Evolutionary conservation across 2,113 vertebrate species (phyloP), one percentile per base, ranked within the genome.

Genomic region (Albula goreensis): DNA sequence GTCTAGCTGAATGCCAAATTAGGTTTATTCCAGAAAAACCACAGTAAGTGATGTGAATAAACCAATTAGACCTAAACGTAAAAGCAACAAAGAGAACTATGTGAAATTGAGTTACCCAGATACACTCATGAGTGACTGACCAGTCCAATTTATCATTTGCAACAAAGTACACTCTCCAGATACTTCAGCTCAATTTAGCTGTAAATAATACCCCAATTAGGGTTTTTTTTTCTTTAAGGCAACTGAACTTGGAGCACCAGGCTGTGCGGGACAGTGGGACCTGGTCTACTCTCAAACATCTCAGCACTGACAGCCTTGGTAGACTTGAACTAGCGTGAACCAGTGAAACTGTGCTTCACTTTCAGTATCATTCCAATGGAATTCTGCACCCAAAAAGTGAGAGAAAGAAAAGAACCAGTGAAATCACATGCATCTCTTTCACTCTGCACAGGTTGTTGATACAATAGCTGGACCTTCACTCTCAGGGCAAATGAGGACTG

Each of bases 41-140:
- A 78, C 77, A 66, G 50, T 22, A 74, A 50, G 50, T 52, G 22
- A 84, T 74, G 60, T 74, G 31, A 19, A 50, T 25, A 84, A 84
- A 83, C 48, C 25, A 48, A 56, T 77, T 78, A 78, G 50, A 49
- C 50, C 70, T 49, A 50, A 49, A 83, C 22, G 31, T 13, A 70
- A 52, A 78, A 50, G 13, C 25, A 78, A 52, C 49, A 15, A 48
- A 77, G 50, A 50, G 50, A 52, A 50, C 66, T 15, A 22, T n/a
- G 60, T 50, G 19, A 25, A 70, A 83, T 41, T 10, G 83, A 83
- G 66, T 84, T 53, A 56, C 70, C 10, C 7, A n/a, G 70, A 78
- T 50, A 78, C 19, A 31, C n/a, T 25, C n/a, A 78, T 9, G 1
- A 70, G 66, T 41, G 10, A 31, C 77, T 12, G 77, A 48, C 9